Evolutionary conservation across 1,140 invertebrate species (phyloP).

Genomic region (Drosophila baimaii): DNA sequence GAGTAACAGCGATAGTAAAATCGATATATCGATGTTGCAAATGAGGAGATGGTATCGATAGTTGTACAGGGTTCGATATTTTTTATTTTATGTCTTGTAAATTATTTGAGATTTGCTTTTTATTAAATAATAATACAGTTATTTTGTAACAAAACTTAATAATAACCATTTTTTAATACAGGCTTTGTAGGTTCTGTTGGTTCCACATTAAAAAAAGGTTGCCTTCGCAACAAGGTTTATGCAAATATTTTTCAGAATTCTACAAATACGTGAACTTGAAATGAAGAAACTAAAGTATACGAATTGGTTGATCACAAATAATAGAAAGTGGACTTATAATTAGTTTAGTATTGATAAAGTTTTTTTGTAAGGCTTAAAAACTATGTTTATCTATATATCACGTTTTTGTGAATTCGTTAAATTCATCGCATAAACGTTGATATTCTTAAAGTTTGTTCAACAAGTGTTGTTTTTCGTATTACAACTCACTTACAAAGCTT

Average conservation of each 20-base stretch:
- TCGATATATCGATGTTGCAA: not conserved
- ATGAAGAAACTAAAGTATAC: too few relatives aligned
- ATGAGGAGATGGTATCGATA: not conserved
- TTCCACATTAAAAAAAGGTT: not conserved
- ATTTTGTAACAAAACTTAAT: too few relatives aligned
- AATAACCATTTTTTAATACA: not conserved
- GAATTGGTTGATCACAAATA: not conserved
- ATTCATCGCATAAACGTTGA: not conserved
- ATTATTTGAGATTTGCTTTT: not conserved
- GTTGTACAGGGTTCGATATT: not conserved
- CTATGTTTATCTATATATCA: too few relatives aligned
- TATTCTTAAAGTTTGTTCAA: not conserved
- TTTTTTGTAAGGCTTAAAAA: rapidly evolving
- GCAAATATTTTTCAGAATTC: not conserved
- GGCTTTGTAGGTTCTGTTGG: not conserved
- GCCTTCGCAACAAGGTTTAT: not conserved
- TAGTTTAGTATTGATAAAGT: not conserved
- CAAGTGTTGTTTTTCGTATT: not conserved
- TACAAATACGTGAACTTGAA: not conserved
- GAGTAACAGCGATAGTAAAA: slow-evolving; percentile 1
- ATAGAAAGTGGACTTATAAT: rapidly evolving
- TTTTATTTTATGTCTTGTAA: not conserved
- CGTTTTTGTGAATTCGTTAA: not conserved
- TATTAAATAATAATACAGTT: too few relatives aligned
- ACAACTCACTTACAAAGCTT: not conserved